Conservation (phyloP, 2,113 vertebrate species). For the Xiphias gladius region DNA sequence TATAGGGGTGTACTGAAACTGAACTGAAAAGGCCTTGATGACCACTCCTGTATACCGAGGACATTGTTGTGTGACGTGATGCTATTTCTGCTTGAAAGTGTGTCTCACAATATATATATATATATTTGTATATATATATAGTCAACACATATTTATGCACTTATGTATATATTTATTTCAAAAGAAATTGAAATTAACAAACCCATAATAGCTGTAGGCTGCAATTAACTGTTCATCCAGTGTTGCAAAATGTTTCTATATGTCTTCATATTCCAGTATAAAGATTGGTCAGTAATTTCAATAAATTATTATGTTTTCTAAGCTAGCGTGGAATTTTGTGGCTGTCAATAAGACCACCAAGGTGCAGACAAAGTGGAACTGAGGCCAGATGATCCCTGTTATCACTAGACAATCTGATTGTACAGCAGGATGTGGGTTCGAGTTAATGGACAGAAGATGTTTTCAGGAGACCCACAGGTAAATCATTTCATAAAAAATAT, state of each 20-base stretch:
- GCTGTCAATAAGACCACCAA: background rate
- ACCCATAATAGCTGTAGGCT: background rate
- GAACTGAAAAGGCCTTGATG: conserved; percentile 3
- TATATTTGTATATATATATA: background rate
- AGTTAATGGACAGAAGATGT: background rate
- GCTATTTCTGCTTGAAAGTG: conserved; percentile 27
- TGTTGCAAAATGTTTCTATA: conserved; percentile 40
- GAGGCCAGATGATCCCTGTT: too few relatives aligned
- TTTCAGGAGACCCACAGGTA: background rate
- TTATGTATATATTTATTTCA: conserved; percentile 35
- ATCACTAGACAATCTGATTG: background rate
- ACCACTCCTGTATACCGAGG: background rate
- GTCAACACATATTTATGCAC: background rate
- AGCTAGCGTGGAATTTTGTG: conserved; percentile 79
- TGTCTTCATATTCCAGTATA: conserved; percentile 43
- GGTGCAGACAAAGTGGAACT: too few relatives aligned
- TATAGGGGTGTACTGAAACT: background rate
- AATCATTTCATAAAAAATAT: background rate
- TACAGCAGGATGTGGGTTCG: background rate
- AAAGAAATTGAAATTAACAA: conserved; percentile 6
- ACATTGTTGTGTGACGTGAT: conserved; percentile 32
- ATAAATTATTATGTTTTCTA: conserved; percentile 70
- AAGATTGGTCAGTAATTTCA: conserved; percentile 47
- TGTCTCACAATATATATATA: conserved; percentile 13
- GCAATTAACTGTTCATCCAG: conserved; percentile 3